These are phyloP conservation scores for Philereme vetulata DNA, from an alignment of 2,888 invertebrate genomes.

Conservation along the genomic window DNA sequence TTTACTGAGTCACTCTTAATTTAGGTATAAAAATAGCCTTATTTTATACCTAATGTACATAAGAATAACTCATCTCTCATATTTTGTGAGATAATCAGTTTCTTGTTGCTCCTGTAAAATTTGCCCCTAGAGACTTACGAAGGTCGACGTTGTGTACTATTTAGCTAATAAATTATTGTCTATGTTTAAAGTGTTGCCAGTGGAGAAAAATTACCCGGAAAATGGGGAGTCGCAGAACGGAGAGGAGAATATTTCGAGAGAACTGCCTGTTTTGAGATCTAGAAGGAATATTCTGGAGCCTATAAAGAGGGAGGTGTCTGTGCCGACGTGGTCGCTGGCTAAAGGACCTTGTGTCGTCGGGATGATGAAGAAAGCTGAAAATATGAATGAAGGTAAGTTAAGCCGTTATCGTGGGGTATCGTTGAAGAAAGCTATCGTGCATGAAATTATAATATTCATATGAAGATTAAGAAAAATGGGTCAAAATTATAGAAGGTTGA, in stretches of 20 bases:
- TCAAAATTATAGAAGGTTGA: too few species aligned
- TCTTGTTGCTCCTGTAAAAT: too few species aligned
- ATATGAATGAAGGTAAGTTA: constrained; percentile 41
- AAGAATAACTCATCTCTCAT: too few species aligned
- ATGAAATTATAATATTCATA: too few species aligned
- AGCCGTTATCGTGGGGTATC: not conserved
- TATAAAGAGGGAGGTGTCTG: constrained; percentile 59
- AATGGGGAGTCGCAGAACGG: constrained; percentile 26
- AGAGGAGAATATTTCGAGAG: constrained; percentile 40
- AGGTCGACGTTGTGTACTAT: too few species aligned
- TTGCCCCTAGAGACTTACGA: too few species aligned
- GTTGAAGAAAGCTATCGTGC: too few species aligned
- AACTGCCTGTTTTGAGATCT: constrained; percentile 66
- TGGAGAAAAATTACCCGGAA: constrained; percentile 31
- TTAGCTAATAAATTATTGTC: not conserved
- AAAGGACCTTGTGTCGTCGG: constrained; percentile 73
- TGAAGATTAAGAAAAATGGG: too few species aligned
- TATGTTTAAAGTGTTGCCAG: constrained; percentile 47
- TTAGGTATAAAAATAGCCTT: too few species aligned
- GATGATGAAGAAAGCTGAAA: constrained; percentile 61
- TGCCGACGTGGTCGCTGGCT: constrained; percentile 75
- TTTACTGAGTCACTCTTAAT: too few species aligned
- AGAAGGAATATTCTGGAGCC: constrained; percentile 75
- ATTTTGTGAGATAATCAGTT: too few species aligned
- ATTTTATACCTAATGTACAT: too few species aligned